Evolutionary conservation across 2,113 vertebrate species (phyloP).

Genomic region (Rhinopithecus roxellana): DNA sequence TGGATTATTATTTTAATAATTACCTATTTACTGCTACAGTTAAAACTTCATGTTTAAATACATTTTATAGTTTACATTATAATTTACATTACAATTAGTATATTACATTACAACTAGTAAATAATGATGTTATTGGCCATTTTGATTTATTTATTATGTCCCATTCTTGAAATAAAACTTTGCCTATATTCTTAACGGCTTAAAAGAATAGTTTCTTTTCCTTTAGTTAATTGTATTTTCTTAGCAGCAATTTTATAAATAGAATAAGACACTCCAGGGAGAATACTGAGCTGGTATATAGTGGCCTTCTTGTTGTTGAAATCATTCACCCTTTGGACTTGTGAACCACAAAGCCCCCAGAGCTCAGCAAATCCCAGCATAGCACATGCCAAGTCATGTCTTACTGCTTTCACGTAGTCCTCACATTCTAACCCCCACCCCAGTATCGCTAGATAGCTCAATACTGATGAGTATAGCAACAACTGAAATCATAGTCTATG

Average conservation of each 20-base stretch:
- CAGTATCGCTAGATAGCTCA: not conserved
- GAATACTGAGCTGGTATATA: slow-evolving; percentile 73
- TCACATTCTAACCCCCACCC: not conserved
- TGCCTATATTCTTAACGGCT: slow-evolving; percentile 29
- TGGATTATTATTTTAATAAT: not conserved
- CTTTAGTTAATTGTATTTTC: slow-evolving; percentile 51
- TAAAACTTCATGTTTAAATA: slow-evolving; percentile 46
- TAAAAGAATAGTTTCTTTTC: slow-evolving; percentile 40
- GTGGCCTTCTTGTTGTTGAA: slow-evolving; percentile 79
- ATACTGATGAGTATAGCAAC: not conserved
- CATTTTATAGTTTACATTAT: not conserved
- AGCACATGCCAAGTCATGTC: slow-evolving; percentile 75
- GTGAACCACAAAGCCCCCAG: slow-evolving; percentile 75
- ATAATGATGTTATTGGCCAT: not conserved
- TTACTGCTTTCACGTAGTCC: slow-evolving; percentile 58
- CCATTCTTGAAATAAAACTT: slow-evolving; percentile 43
- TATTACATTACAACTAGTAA: slow-evolving; percentile 44
- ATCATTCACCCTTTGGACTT: slow-evolving; percentile 79
- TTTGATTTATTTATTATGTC: not conserved
- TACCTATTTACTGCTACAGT: slow-evolving; percentile 43
- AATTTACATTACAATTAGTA: not conserved
- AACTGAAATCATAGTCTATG: slow-evolving; percentile 5
- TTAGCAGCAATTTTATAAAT: slow-evolving; percentile 77
- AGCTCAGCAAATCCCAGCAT: slow-evolving; percentile 68
- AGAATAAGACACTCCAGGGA: slow-evolving; percentile 75